A percentile compares a stretch with the other conserved stretches of the same genome.
Evolutionary conservation across 2,888 invertebrate genomes (phyloP).

Genomic region (Pecten maximus): DNA sequence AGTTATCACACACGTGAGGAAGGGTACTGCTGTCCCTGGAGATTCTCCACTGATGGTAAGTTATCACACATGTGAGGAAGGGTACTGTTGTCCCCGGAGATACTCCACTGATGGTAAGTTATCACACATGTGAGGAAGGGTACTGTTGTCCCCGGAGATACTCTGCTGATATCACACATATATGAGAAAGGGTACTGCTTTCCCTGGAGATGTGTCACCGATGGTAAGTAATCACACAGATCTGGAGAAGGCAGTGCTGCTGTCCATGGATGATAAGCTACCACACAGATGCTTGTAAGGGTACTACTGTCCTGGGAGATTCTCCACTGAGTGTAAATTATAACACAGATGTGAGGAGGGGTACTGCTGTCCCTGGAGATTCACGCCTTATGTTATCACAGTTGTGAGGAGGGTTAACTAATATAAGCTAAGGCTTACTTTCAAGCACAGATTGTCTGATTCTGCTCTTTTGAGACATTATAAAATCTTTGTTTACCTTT

Average conservation of each 20-base stretch:
- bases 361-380: background rate
- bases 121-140: background rate
- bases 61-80: too few species aligned
- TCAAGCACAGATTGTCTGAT: too few species aligned
- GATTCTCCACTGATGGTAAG: too few species aligned
- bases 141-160: background rate
- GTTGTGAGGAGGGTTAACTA: background rate
- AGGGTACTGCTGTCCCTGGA: slow-evolving; percentile 45
- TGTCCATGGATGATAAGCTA: background rate
- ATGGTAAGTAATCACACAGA: background rate
- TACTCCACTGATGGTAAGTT: background rate
- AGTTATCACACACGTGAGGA: slow-evolving; percentile 22
- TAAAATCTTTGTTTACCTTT: too few species aligned
- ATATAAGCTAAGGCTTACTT: too few species aligned
- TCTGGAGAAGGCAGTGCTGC: background rate
- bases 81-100: background rate
- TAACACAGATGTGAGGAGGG: background rate
- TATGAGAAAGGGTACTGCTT: background rate
- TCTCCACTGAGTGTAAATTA: background rate
- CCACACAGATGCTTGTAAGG: background rate
- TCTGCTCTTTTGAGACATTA: too few species aligned
- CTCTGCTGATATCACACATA: background rate
- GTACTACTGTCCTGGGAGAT: background rate
- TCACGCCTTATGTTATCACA: background rate
- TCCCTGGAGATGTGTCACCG: background rate